Base-by-base conservation (phyloP, 2,797 vertebrate genomes). In the Euphonia xanthogaster region DNA sequence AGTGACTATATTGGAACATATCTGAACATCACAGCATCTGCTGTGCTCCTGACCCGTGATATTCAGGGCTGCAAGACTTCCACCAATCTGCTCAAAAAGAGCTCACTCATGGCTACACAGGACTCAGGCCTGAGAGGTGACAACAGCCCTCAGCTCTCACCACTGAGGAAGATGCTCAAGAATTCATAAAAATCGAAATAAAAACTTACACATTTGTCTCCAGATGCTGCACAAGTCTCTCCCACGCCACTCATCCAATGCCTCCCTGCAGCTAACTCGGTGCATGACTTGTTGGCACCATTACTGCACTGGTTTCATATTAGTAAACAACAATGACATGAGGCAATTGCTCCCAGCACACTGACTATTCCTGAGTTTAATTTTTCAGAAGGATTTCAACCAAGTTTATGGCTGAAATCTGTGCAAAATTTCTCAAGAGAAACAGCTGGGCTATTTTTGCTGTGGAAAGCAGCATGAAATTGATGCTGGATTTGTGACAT, bases 11-110 rank as follows among this genome's bases (percentile, higher is more conserved):
- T 53, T 71, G 74, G 89, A 96, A 90, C 92, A 60, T 40, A 73
- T 76, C 88, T 94, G 72, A 88, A 90, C 88, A 90, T 90, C 86
- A 37, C 79, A 76, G 67, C 84, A 79, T 45, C 80, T 63, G 82
- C 72, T 51, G 53, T 23, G 78, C 83, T 86, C 78, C 88, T 82
- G 67, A 88, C 96, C 93, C 37, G 1, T 45, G 88, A 47, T 77
- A 82, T 73, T 94, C 86, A 51, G 85, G 33, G 60, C 65, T 89
- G 25, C 7, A 12, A 81, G 65, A 44, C 44, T 86, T 47, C 9
- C 71, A 60, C 33, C 66, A 16, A 42, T 23, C 70, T 42, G 37
- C 72, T 39, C 0, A 7, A 10, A n/a, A 62, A 55, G 54, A 82
- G 9, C 61, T 88, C 57, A 14, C 25, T 33, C 3, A 1, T 4